These are phyloP conservation scores for Sorex maritimensis DNA, from an alignment of 2,797 vertebrate genomes.

Conservation along the genomic window DNA sequence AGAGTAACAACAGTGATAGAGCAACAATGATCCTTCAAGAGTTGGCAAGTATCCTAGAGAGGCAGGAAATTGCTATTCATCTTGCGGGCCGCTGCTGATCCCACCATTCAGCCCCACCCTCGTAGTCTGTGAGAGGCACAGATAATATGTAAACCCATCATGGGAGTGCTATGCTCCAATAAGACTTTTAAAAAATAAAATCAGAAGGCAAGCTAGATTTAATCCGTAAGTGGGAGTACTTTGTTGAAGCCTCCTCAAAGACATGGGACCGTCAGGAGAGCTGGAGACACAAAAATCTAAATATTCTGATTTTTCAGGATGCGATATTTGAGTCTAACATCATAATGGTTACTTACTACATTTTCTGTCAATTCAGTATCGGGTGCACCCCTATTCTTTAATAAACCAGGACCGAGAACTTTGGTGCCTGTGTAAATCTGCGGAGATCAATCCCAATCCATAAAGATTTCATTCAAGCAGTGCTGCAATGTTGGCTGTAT, in stretches of 20 bases:
- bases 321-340: background rate
- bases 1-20: background rate
- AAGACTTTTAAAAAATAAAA: background rate
- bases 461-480: background rate
- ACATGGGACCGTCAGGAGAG: background rate
- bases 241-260: background rate
- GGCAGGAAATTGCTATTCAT: background rate
- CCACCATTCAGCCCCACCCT: background rate
- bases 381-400: background rate
- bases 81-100: background rate
- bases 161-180: background rate
- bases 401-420: slow-evolving; percentile 10
- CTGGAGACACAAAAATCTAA: background rate
- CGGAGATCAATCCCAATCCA: slow-evolving; percentile 45
- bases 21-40: background rate
- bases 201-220: background rate
- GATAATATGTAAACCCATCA: background rate
- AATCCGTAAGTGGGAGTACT: background rate
- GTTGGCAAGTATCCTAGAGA: background rate
- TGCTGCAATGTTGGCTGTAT: background rate
- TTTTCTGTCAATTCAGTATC: background rate
- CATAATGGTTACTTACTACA: background rate
- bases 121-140: background rate
- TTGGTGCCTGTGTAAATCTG: background rate
- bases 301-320: slow-evolving; percentile 35